phyloP scores from a whole-genome alignment of 2,797 vertebrate species.

The Mormyrops attenuatus region DNA sequence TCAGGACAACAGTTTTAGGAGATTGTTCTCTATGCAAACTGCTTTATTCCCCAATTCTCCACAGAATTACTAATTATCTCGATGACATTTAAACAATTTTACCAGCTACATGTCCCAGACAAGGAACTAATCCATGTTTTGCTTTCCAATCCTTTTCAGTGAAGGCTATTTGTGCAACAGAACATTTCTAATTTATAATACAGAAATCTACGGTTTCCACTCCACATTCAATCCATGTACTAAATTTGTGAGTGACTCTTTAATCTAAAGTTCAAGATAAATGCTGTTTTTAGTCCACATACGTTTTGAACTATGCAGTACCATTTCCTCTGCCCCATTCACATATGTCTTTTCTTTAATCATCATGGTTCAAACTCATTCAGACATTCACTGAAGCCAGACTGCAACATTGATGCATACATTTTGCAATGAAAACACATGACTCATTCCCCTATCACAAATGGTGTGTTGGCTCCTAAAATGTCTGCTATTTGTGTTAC shows the following conservation, averaged over 20 bases:
- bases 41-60: background rate
- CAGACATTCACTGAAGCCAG: background rate
- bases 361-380: background rate
- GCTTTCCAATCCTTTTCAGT: background rate
- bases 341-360: background rate
- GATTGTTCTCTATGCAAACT: background rate
- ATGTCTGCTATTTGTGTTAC: background rate
- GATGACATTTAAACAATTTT: background rate
- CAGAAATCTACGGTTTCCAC: background rate
- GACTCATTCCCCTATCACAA: background rate
- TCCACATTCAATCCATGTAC: background rate
- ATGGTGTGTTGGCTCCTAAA: background rate
- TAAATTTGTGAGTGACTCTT: background rate
- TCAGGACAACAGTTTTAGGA: background rate
- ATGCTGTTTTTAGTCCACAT: background rate
- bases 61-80: background rate
- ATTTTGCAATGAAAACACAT: background rate
- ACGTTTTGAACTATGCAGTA: background rate
- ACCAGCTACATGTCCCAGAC: background rate
- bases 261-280: slow-evolving; percentile 3
- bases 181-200: background rate
- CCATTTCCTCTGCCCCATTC: background rate
- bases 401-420: background rate
- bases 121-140: background rate
- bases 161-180: background rate